These are phyloP conservation scores for Talpa occidentalis DNA, from an alignment of 2,113 vertebrate species.

Conservation along the genomic window DNA sequence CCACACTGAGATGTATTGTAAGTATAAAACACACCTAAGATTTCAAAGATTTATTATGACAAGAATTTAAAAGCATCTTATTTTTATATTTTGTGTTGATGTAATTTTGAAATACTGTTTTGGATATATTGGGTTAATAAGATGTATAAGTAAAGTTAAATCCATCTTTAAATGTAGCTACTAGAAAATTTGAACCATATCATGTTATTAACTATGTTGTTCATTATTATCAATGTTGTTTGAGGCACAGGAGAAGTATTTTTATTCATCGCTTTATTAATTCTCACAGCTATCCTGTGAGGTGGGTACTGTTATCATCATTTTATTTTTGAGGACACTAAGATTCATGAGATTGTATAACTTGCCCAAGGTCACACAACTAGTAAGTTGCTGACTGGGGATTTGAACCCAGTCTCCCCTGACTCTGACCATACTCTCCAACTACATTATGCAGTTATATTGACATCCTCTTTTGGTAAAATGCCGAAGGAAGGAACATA, in stretches of 20 bases:
- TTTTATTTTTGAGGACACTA: conserved; percentile 14
- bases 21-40: neutral
- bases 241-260: neutral
- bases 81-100: neutral
- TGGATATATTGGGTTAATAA: neutral
- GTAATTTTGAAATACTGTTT: conserved; percentile 16
- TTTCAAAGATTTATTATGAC: conserved; percentile 1
- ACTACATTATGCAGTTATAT: neutral
- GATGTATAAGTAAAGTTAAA: neutral
- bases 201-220: neutral
- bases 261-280: neutral
- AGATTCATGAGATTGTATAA: neutral
- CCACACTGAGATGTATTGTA: neutral
- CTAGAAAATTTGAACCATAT: conserved; percentile 3
- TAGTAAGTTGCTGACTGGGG: neutral
- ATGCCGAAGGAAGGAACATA: conserved; percentile 37
- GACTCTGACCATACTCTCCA: neutral
- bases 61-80: neutral
- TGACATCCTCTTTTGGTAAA: conserved; percentile 55
- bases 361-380: neutral
- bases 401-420: conserved; percentile 39
- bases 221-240: neutral
- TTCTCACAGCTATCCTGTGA: neutral
- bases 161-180: neutral
- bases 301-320: neutral